Evolutionary conservation across 2,113 vertebrate species (phyloP).

Genomic region (Marmota flaviventris): DNA sequence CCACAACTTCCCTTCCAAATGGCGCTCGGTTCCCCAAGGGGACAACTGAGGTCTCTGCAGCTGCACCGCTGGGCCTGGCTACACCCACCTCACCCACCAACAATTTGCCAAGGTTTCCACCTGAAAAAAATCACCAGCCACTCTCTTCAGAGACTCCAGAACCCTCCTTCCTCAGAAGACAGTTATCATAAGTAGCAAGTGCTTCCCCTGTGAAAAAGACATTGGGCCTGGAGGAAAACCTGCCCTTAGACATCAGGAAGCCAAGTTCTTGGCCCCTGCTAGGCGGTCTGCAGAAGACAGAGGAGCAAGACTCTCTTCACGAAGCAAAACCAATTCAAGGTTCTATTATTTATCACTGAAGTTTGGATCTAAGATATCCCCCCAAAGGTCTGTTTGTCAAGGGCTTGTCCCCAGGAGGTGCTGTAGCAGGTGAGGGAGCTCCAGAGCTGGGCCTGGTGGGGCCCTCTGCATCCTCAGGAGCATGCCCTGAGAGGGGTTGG

Average conservation of each 20-base stretch:
- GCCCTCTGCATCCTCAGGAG: neutral
- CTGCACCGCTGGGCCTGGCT: fast-evolving
- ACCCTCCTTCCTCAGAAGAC: neutral
- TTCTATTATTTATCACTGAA: too few relatives aligned
- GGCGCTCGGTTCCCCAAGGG: too few relatives aligned
- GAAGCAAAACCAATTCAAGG: fast-evolving
- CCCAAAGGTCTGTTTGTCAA: too few relatives aligned
- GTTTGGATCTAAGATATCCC: neutral
- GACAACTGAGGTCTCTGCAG: neutral
- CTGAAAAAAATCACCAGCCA: too few relatives aligned
- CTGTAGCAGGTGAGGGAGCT: neutral
- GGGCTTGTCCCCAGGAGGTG: neutral
- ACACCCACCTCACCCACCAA: too few relatives aligned
- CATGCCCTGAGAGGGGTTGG: too few relatives aligned
- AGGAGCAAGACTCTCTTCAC: too few relatives aligned
- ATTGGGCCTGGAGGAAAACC: neutral
- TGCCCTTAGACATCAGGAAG: neutral
- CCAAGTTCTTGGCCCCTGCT: neutral
- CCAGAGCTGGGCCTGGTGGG: too few relatives aligned
- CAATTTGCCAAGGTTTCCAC: too few relatives aligned
- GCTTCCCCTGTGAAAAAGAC: too few relatives aligned
- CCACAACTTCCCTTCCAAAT: neutral
- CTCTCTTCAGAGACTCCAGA: neutral
- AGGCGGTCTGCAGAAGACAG: neutral
- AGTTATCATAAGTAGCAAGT: too few relatives aligned